Evolutionary conservation across 2,797 vertebrate genomes (phyloP), one percentile per base, ranked within the genome.

Genomic region (Luscinia megarhynchos): DNA sequence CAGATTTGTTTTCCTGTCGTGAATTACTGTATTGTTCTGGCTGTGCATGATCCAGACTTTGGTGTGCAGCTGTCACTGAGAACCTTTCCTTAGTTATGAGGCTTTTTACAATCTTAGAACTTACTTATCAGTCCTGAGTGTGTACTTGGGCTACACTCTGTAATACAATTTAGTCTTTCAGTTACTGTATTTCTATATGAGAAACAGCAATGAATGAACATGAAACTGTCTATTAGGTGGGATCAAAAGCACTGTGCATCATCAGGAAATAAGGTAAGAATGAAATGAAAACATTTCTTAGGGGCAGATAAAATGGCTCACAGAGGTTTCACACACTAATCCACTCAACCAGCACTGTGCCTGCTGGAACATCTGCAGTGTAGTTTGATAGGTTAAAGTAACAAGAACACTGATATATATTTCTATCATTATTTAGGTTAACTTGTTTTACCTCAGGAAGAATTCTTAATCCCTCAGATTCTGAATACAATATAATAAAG

Each of bases 211-310:
- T 82, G 94, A 95, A 95, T 73, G 95, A 96, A 96, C 94, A 84
- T 73, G 76, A 93, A 96, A 93, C 73, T 91, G 27, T 77, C 93
- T 96, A 87, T 97, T 97, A 96, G 81, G 64, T 85, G 46, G 83
- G 76, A 95, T 96, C 90, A 96, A 93, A 96, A 96, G 77, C 80
- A 75, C 85, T 86, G 93, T 89, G 81, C 63, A 87, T 95, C 93
- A 94, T 61, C 63, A 75, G 86, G 87, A 95, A 97, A 96, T 91
- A 93, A 97, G 85, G 94, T 89, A 91, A 90, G 89, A 78, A 94
- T 72, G 72, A 96, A 95, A 96, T 90, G 62, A 97, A 96, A 97
- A 80, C 85, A 50, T 94, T 92, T 97, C 96, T 96, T 96, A 95
- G 85, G 91, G 93, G 93, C 94, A 88, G 63, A 93, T 86, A 80